Conservation (phyloP, 1,140 invertebrate genomes). For the Melitaea cinxia region DNA sequence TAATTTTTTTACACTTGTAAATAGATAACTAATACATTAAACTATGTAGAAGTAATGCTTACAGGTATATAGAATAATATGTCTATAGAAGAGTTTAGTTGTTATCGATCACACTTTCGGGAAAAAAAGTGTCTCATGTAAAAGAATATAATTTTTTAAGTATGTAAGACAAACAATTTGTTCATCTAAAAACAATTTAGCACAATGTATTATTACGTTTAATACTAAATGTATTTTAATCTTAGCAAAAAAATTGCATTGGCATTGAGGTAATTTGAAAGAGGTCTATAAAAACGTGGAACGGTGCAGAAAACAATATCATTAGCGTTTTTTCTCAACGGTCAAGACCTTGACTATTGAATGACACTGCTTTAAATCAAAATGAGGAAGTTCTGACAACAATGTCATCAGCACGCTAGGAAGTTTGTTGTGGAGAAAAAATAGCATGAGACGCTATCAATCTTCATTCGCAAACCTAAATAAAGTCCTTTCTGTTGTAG, state of each 20-base stretch:
- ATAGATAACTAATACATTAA: no score
- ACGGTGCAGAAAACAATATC: not conserved
- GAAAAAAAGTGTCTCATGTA: no score
- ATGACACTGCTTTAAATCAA: slow-evolving; percentile 30
- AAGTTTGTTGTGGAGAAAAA: slow-evolving; percentile 60
- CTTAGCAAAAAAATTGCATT: not conserved
- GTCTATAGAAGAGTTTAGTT: no score
- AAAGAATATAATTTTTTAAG: no score
- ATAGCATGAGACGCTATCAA: slow-evolving; percentile 68
- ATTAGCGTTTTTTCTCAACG: slow-evolving; percentile 7
- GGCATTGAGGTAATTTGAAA: not conserved
- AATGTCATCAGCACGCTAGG: slow-evolving; percentile 37
- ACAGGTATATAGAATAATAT: no score
- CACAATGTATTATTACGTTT: no score
- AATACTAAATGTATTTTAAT: not conserved
- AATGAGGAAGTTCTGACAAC: slow-evolving; percentile 60
- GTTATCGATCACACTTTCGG: no score
- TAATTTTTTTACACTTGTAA: no score
- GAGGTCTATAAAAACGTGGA: not conserved
- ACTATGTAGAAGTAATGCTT: no score
- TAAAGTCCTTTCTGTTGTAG: slow-evolving; percentile 43
- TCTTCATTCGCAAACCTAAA: slow-evolving; percentile 66
- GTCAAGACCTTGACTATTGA: slow-evolving; percentile 27
- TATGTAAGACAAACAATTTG: no score
- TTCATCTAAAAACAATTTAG: no score